Evolutionary conservation across 2,888 invertebrate genomes (phyloP), one percentile per base, ranked within the genome.

Genomic region (Listrodromus nycthemerus): DNA sequence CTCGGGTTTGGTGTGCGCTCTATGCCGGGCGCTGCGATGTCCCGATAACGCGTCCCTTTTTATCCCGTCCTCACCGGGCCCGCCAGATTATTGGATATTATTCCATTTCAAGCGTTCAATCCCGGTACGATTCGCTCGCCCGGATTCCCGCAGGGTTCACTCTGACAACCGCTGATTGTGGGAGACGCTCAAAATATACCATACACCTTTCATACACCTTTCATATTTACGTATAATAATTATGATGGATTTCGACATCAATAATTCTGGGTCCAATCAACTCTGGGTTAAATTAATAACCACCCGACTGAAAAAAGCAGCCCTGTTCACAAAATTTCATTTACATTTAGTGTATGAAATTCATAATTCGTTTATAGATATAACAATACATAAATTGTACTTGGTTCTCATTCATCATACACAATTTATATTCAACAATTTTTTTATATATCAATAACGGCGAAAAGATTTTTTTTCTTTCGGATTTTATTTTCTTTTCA

Each of bases 71-170:
- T 50, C 75, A 37, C 87, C 86, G 86, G 86, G 86, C 65, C 88
- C 85, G 88, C 90, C 90, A 91, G 92, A 93, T 93, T 92, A 93
- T 93, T 93, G 93, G 92, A 93, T 93, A 93, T 93, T 93, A 93
- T 93, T 93, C 92, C 92, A 93, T 93, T 93, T 93, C 92, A 91
- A 93, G 92, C 93, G 91, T 93, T 93, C 93, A 93, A 93, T 92
- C 92, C 92, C 91, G 90, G 89, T 90, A 91, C 92, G 93, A 93
- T 93, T 93, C 93, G 93, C 92, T 90, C 89, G 90, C 74, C 73
- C 78, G 41, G 71, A 82, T 80, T 83, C 78, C 85, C 85, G 52
- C 75, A 71, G 82, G 82, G 75, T 75, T 74, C 87, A 76, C 86
- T 83, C 88, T 87, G 90, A 88, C 89, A 87, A 88, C 86, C 91